Evolutionary conservation across 92 coral and sea anemone species (phyloP).

Genomic region (Pocillopora grandis): DNA sequence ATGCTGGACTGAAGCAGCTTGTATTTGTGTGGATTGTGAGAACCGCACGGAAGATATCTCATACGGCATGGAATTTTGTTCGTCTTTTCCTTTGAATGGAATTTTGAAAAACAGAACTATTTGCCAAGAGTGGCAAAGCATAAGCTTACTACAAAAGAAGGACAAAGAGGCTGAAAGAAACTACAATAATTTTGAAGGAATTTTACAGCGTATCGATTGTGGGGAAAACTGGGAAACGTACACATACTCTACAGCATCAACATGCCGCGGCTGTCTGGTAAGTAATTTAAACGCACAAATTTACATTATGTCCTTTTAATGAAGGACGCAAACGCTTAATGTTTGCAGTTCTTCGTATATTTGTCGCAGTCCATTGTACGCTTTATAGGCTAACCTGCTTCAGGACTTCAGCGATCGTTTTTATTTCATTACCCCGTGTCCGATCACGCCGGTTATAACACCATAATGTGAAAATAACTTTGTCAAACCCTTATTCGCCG

Average conservation of each 20-base stretch:
- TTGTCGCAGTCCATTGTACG: background rate
- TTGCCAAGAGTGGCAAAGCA: background rate
- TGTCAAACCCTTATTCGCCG: conserved; percentile 9
- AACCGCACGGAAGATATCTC: background rate
- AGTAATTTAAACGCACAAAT: conserved; percentile 16
- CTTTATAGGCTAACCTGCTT: conserved; percentile 1
- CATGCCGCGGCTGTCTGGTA: conserved; percentile 41
- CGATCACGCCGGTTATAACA: background rate
- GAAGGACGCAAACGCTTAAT: conserved; percentile 14
- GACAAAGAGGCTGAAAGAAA: background rate
- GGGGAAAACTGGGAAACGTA: conserved; percentile 8
- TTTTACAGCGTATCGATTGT: conserved; percentile 32
- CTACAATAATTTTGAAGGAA: conserved; percentile 30
- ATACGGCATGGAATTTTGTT: conserved; percentile 46
- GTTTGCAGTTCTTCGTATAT: conserved; percentile 15
- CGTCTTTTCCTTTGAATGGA: conserved; percentile 14
- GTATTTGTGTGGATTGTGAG: conserved; percentile 13
- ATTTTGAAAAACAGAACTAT: conserved; percentile 21
- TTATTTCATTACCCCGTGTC: background rate
- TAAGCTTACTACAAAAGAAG: conserved; percentile 3
- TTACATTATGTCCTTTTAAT: conserved; percentile 16
- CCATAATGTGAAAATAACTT: background rate
- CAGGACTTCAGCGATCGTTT: conserved; percentile 7
- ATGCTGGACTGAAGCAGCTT: conserved; percentile 31
- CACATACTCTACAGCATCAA: conserved; percentile 36